Conservation (phyloP, 1,140 invertebrate species). For the Mylabris phalerata region DNA sequence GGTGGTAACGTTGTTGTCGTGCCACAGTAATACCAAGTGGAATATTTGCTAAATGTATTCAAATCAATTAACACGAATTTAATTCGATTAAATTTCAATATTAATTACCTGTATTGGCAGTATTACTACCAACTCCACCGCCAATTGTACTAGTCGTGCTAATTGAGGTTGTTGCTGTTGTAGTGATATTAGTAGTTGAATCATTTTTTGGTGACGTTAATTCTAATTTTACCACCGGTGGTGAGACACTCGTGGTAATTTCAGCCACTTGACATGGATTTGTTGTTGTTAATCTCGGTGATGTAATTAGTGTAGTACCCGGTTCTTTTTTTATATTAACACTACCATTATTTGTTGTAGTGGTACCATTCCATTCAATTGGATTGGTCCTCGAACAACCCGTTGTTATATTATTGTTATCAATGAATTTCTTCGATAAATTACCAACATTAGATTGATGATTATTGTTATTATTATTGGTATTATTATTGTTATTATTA, state of each 20-base stretch:
- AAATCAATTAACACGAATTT: too few relatives aligned
- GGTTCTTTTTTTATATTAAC: conserved; percentile 55
- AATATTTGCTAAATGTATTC: conserved; percentile 12
- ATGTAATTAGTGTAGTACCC: conserved; percentile 30
- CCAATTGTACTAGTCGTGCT: not conserved
- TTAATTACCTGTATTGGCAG: too few relatives aligned
- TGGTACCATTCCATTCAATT: conserved; percentile 43
- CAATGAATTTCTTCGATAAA: conserved; percentile 11
- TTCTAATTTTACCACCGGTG: conserved; percentile 48
- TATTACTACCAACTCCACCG: not conserved
- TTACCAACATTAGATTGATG: not conserved
- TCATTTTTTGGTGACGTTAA: conserved; percentile 42
- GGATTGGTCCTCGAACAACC: conserved; percentile 52
- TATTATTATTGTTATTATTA: not conserved
- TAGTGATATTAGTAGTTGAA: not conserved
- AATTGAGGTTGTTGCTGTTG: not conserved
- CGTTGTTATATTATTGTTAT: conserved; percentile 1
- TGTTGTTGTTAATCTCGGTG: too few relatives aligned
- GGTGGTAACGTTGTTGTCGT: conserved; percentile 68
- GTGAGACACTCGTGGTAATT: conserved; percentile 54
- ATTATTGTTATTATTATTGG: conserved; percentile 9
- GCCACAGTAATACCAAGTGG: conserved; percentile 77
- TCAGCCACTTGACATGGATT: conserved; percentile 55
- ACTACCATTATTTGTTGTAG: not conserved
- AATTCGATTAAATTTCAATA: too few relatives aligned